Conservation (phyloP, 1,140 invertebrate species). For the Homalodisca vitripennis region DNA sequence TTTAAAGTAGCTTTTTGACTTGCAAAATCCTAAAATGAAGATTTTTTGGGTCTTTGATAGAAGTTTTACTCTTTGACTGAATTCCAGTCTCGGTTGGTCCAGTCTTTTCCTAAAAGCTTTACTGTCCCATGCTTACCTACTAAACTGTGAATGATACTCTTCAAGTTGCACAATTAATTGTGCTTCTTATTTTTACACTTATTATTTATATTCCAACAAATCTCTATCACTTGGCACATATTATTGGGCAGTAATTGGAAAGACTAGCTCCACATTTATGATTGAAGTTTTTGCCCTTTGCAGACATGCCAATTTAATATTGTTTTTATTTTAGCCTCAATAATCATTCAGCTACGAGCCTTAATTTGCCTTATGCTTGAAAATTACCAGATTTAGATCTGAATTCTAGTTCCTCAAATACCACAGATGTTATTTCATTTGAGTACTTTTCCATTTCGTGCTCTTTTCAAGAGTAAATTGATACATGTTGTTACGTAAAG, state of each 20-base stretch:
- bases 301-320: slow-evolving; percentile 38
- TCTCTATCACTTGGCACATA: slow-evolving; percentile 41
- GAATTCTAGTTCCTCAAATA: too few relatives aligned
- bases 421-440: too few relatives aligned
- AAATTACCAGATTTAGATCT: too few relatives aligned
- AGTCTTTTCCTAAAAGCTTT: slow-evolving; percentile 27
- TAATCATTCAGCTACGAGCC: slow-evolving; percentile 40
- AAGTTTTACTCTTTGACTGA: not conserved
- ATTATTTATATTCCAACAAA: slow-evolving; percentile 41
- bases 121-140: slow-evolving; percentile 25
- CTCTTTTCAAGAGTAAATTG: too few relatives aligned
- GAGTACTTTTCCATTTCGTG: too few relatives aligned
- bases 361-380: slow-evolving; percentile 32
- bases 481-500: too few relatives aligned
- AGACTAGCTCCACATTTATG: slow-evolving; percentile 32
- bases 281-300: slow-evolving; percentile 31
- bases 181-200: slow-evolving; percentile 11
- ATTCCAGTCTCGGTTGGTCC: slow-evolving; percentile 13
- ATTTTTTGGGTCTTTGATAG: slow-evolving; percentile 5
- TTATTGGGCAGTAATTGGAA: slow-evolving; percentile 41
- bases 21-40: slow-evolving; percentile 15
- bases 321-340: slow-evolving; percentile 44
- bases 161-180: slow-evolving; percentile 13
- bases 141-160: too few relatives aligned
- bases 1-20: slow-evolving; percentile 7